phyloP scores from a whole-genome alignment of 2,113 vertebrate genomes.

The Eudyptes chrysolophus region DNA sequence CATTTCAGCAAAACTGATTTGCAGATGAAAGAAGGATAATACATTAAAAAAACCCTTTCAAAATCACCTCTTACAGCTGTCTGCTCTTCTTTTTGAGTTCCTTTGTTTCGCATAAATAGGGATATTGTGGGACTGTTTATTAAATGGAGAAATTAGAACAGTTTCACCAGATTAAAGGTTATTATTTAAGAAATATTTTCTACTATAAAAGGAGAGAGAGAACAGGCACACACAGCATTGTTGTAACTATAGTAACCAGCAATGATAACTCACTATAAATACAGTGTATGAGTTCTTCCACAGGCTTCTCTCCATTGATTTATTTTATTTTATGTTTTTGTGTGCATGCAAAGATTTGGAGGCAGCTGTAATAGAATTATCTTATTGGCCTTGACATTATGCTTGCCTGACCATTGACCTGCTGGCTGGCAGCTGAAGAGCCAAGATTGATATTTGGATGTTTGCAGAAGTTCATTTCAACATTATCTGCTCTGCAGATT shows the following conservation, averaged over 20 bases:
- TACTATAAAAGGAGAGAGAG: neutral
- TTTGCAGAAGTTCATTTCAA: neutral
- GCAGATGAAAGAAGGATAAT: conserved; percentile 10
- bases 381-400: neutral
- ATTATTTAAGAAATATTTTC: conserved; percentile 53
- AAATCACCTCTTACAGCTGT: neutral
- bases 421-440: neutral
- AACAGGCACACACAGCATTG: conserved; percentile 20
- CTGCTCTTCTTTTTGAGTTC: neutral
- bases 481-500: neutral
- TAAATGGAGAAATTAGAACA: conserved; percentile 8
- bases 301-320: conserved; percentile 25
- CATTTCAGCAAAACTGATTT: conserved; percentile 12
- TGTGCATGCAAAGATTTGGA: neutral
- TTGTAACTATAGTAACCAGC: conserved; percentile 68
- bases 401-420: neutral
- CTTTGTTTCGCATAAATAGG: conserved; percentile 5
- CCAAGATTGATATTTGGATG: neutral
- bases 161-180: conserved; percentile 33
- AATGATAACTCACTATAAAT: conserved; percentile 49
- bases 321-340: neutral
- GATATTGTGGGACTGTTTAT: neutral
- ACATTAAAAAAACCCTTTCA: neutral
- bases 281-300: neutral
- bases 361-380: neutral